phyloP scores from a whole-genome alignment of 2,113 vertebrate genomes.

The Climacteris rufus region DNA sequence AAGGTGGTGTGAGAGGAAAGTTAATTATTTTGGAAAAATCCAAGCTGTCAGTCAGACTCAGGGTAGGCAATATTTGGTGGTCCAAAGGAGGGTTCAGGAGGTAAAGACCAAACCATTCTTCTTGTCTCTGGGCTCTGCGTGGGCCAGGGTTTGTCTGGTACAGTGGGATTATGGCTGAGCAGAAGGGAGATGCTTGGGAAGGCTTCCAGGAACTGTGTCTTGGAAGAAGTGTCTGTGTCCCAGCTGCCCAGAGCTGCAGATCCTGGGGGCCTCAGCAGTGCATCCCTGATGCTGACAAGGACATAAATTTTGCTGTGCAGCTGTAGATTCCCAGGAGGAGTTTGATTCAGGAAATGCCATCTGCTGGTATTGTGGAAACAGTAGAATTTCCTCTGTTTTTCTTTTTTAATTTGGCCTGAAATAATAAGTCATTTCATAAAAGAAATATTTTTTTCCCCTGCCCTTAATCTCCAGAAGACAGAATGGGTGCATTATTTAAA shows the following conservation, averaged over 20 bases:
- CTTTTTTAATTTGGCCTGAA: not conserved
- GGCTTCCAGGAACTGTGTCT: not conserved
- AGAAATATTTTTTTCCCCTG: not conserved
- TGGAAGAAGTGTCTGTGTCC: not conserved
- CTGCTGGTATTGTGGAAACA: conserved; percentile 42
- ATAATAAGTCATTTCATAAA: not conserved
- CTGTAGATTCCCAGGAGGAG: conserved; percentile 36
- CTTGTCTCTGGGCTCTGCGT: not conserved
- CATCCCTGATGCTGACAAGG: conserved; percentile 32
- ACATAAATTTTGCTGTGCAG: conserved; percentile 51
- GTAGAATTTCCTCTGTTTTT: not conserved
- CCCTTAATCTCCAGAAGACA: not conserved
- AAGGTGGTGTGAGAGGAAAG: not conserved
- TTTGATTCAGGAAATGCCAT: conserved; percentile 37
- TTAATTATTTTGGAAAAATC: not conserved
- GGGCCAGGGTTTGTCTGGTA: not conserved
- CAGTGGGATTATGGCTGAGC: not conserved
- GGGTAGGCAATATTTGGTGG: not conserved
- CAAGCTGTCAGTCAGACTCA: rapidly evolving
- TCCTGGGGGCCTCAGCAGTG: conserved; percentile 9
- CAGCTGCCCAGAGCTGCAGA: not conserved
- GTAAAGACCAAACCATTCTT: not conserved
- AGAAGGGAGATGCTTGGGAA: not conserved
- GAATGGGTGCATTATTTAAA: not conserved
- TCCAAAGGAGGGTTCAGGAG: not conserved